Evolutionary conservation across 2,797 vertebrate species (phyloP), one percentile per base, ranked within the genome.

Genomic region (Allobates femoralis): DNA sequence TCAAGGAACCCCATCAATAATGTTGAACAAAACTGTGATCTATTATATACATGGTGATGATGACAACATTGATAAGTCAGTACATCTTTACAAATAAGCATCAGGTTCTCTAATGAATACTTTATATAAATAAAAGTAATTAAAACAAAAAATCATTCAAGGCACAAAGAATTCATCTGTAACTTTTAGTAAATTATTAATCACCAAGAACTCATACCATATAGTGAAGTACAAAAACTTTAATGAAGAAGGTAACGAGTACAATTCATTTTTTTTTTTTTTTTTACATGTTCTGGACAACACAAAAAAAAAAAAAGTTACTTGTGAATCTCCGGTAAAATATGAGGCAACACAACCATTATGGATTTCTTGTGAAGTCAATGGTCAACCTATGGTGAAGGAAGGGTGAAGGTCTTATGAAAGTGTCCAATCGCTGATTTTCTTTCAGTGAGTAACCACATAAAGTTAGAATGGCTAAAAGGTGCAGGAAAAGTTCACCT

Each of bases 111-210:
- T 85, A 90, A 60, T 56, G 37, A 81, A 74, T 90, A 87, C 87
- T 89, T 91, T 88, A 94, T 82, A 87, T n/a, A 88, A 85, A 73
- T 58, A 87, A 84, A 76, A 60, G 71, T 21, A 30, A 41, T 14
- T 26, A 73, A 19, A 73, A 71, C 19, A 21, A 67, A 92, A 92
- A 91, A 92, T 90, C 84, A 79, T 92, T 89, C 91, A 95, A 95
- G 94, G 94, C 94, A 95, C 94, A 91, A 94, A 93, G 86, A 92
- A 93, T 92, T 92, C 92, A 92, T 78, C 85, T 84, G 93, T 89
- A 90, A 79, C 71, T 75, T n/a, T 85, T 81, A 88, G 86, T 76
- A 90, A n/a, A 90, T 90, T 78, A 89, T 86, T 86, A 87, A 90
- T 90, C 91, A 92, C 81, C 92, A 83, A 90, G 85, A 91, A 91